Base-by-base conservation (phyloP, 2,113 vertebrate genomes). In the Leptodactylus fuscus region DNA sequence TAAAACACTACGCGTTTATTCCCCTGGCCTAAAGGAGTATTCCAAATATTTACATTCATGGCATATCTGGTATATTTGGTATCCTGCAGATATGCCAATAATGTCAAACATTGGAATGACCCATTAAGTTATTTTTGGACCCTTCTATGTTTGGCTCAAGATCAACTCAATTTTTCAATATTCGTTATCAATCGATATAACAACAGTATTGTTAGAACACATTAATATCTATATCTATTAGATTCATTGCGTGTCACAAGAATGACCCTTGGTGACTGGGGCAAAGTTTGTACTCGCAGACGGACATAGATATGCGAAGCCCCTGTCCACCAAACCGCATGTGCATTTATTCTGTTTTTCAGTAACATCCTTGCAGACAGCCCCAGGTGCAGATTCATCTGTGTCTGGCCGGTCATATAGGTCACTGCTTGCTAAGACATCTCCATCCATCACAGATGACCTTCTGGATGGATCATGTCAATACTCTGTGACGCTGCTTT, bases 391-490 rank as follows among this genome's bases (percentile, higher is more conserved):
- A 75, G 71, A 27, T 46, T 46, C 71, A 75, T 75, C 71, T 75
- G 44, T 75, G 71, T 48, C 71, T 75, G 38, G 44, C 71, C 29
- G 71, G 44, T 48, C 71, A 75, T 48, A 27, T 46, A 46, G 71
- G 71, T 75, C 71, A 75, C n/a, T 49, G 71, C 41, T 18, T 75
- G 71, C 41, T 46, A 75, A 75, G 44, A 75, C 71, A 18, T 75
- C 38, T 46, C 44, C 71, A 48, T 75, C 71, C 71, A 75, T 75
- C 41, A 75, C 44, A 15, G 44, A 48, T 75, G 41, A 75, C 71
- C 71, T 48, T 75, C 71, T 48, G 38, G 36, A 75, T 49, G 44
- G n/a, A 75, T 75, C 38, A 27, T 46, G 38, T 75, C 71, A 75
- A 75, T 75, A 48, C 22, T 8, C n/a, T 29, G 22, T 49, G n/a